Evolutionary conservation across 2,888 invertebrate genomes (phyloP), one percentile per base, ranked within the genome.

Genomic region (Drosophila pseudotakahashii): DNA sequence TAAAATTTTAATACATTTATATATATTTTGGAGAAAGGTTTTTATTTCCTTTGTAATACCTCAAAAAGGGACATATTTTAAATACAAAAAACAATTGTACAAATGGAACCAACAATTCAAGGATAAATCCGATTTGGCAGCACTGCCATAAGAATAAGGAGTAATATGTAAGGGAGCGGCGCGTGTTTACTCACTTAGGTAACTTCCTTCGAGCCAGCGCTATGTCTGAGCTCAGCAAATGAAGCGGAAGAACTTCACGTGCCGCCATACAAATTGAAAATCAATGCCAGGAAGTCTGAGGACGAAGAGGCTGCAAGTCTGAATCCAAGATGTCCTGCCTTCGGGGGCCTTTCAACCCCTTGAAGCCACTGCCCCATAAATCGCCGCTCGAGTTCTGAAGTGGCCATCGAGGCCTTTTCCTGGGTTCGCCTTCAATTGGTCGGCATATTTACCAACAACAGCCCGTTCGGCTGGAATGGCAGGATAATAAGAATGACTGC

Each of bases 231-330:
- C 48, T 23, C 30, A 52, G 45, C 71, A 82, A 81, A 85, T 81
- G 80, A 80, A 85, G 85, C 75, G 71, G 78, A 85, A 82, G 68
- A 82, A 79, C 80, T 85, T 82, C 80, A 82, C 81, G 85, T 85
- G 77, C 80, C 78, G 80, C 73, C 75, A 54, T 74, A 85, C 81
- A 82, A 82, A 82, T 82, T 80, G 80, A 85, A 82, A 82, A 82
- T 82, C 81, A 82, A 82, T 82, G 85, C 77, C 53, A 66, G 54
- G 66, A 69, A 63, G 73, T 39, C 45, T 10, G 10, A 32, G 14
- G 55, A n/a, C 39, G 30, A 11, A 14, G 41, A 37, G 37, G n/a
- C 44, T 19, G 55, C 41, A 16, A 16, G 23, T 41, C 19, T 11
- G 54, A 34, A 34, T 41, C 37, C 51, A 39, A 41, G 44, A 37